phyloP scores from a whole-genome alignment of 2,113 vertebrate genomes.

The Notarius quadriscutis region DNA sequence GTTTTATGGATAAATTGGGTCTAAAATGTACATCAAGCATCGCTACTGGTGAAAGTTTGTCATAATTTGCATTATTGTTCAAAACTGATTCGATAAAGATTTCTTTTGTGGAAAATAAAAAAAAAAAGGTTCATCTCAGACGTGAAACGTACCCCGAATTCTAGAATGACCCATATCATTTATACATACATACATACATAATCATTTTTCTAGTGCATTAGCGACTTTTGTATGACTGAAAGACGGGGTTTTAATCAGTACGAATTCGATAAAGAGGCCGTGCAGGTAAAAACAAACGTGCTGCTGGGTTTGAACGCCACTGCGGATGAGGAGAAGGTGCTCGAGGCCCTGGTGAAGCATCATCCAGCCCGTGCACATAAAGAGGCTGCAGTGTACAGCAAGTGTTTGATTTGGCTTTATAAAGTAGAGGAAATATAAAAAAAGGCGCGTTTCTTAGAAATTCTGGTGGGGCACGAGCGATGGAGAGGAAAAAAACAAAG shows the following conservation, averaged over 20 bases:
- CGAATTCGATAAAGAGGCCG: neutral
- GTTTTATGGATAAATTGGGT: too few species aligned
- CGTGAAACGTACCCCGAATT: too few species aligned
- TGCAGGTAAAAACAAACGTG: neutral
- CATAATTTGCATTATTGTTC: too few species aligned
- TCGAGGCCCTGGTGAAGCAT: constrained; percentile 12
- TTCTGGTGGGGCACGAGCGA: constrained; percentile 57
- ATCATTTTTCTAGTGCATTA: neutral
- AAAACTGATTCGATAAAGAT: too few species aligned
- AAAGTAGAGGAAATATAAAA: constrained; percentile 51
- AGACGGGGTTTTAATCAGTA: neutral
- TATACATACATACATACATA: too few species aligned
- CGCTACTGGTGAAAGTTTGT: too few species aligned
- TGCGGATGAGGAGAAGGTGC: neutral
- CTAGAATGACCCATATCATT: too few species aligned
- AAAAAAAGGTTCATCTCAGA: too few species aligned
- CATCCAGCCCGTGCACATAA: constrained; percentile 7
- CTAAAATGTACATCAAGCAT: too few species aligned
- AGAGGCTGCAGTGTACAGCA: constrained; percentile 21
- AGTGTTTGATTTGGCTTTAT: constrained; percentile 49
- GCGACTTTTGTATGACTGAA: too few species aligned
- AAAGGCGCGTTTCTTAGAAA: constrained; percentile 66
- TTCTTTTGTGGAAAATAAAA: too few species aligned
- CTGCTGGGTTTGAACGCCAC: neutral
- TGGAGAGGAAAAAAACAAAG: constrained; percentile 56